Evolutionary conservation across 2,113 vertebrate species (phyloP), one percentile per base, ranked within the genome.

Genomic region (Nannospalax galili): DNA sequence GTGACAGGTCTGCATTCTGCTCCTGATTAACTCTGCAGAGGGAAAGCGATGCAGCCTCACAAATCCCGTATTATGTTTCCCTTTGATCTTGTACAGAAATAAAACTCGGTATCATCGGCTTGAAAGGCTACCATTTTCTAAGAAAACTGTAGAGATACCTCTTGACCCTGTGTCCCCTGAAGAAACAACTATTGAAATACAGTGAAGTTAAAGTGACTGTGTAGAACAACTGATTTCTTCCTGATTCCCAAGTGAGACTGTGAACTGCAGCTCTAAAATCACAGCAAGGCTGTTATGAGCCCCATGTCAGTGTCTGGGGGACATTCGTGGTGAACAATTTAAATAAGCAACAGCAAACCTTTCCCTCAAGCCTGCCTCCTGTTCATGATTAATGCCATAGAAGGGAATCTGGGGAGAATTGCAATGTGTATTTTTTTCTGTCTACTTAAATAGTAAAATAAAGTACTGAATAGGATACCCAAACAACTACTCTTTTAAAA

Each of bases 381-480:
- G 74, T 70, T 80, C 86, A 30, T 58, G 52, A 89, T 93, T 65
- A 91, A 70, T 64, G 32, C 22, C 11, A 4, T 14, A 62, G 69
- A 88, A 79, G 75, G 52, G 75, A 78, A 88, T 82, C 79, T 12
- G 69, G 72, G 52, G 78, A 78, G 52, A 75, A 73, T 52, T 70
- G 28, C 40, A 45, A 7, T 91, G 92, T 81, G 70, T 89, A 45
- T 96, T 93, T 96, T 91, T 91, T 75, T 84, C 69, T 92, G 74
- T 94, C 85, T 72, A 84, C 52, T 95, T 95, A 93, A 94, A 92
- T 40, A 85, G 92, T 67, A 81, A 95, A 92, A 84, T 75, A 58
- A 86, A 62, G 17, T 67, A 84, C 64, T 81, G 24, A 48, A 30
- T 82, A 84, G 26, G 56, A 69, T 86, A 93, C 95, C 74, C 77